These are phyloP conservation scores for Isoperla grammatica DNA, from an alignment of 2,888 invertebrate species.

Conservation along the genomic window DNA sequence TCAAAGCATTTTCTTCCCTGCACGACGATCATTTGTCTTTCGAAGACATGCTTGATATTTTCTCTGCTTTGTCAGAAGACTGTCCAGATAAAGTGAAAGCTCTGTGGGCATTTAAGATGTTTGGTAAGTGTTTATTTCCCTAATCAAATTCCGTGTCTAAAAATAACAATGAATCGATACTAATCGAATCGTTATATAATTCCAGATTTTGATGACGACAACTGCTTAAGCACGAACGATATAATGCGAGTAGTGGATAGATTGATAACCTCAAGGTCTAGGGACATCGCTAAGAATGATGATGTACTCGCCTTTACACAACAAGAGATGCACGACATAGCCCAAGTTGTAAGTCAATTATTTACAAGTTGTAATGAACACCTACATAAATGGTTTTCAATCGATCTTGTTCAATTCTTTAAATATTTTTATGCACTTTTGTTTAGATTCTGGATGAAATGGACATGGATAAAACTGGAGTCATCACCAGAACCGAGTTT, in stretches of 20 bases:
- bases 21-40: constrained; percentile 64
- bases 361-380: constrained; percentile 23
- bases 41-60: constrained; percentile 72
- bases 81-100: constrained; percentile 68
- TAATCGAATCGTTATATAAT: constrained; percentile 28
- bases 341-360: constrained; percentile 17
- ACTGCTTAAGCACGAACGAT: constrained; percentile 53
- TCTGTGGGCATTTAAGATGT: constrained; percentile 70
- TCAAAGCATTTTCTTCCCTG: constrained; percentile 66
- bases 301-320: background rate
- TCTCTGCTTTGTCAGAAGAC: constrained; percentile 66
- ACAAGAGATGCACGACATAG: constrained; percentile 21
- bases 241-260: constrained; percentile 51
- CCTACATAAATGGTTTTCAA: too few species aligned
- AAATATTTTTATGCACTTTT: too few species aligned
- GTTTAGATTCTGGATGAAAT: constrained; percentile 58
- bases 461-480: constrained; percentile 53
- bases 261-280: constrained; percentile 42
- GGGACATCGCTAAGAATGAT: background rate
- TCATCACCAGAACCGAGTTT: constrained; percentile 56
- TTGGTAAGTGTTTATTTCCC: constrained; percentile 62
- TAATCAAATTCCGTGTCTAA: background rate
- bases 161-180: background rate
- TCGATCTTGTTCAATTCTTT: constrained; percentile 10
- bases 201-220: constrained; percentile 58